phyloP scores from a whole-genome alignment of 2,113 vertebrate species.

The Lynx canadensis region DNA sequence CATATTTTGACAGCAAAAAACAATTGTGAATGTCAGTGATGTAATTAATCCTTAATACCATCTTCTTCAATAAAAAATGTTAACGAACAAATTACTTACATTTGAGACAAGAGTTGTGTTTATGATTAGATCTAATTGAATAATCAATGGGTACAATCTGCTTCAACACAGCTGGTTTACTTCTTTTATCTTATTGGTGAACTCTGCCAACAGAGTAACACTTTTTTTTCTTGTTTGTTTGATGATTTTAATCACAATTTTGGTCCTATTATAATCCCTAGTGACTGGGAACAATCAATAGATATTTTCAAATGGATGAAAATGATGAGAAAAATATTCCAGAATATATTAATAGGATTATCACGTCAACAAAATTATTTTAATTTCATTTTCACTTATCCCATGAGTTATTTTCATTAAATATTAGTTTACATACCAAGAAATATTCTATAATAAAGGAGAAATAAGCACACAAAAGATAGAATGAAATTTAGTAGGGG shows the following conservation, averaged over 20 bases:
- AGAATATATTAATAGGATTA: not conserved
- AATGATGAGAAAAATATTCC: not conserved
- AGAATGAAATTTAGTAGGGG: not conserved
- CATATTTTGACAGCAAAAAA: not conserved
- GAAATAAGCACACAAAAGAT: not conserved
- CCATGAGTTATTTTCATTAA: not conserved
- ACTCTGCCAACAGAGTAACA: not conserved
- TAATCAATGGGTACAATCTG: not conserved
- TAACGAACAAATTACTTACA: not conserved
- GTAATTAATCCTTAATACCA: not conserved
- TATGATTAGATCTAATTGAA: not conserved
- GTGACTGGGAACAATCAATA: not conserved
- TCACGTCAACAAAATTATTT: not conserved
- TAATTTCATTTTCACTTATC: not conserved
- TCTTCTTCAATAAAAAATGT: not conserved
- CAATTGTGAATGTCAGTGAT: not conserved
- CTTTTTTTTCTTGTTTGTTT: not conserved
- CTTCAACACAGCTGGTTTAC: not conserved
- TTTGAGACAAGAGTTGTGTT: not conserved
- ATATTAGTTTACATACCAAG: not conserved
- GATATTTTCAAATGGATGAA: not conserved
- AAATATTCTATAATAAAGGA: not conserved
- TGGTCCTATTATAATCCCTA: not conserved
- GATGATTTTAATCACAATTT: not conserved
- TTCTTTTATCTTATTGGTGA: not conserved